Conservation (phyloP, 2,888 invertebrate genomes). For the Tortrix viridana region DNA sequence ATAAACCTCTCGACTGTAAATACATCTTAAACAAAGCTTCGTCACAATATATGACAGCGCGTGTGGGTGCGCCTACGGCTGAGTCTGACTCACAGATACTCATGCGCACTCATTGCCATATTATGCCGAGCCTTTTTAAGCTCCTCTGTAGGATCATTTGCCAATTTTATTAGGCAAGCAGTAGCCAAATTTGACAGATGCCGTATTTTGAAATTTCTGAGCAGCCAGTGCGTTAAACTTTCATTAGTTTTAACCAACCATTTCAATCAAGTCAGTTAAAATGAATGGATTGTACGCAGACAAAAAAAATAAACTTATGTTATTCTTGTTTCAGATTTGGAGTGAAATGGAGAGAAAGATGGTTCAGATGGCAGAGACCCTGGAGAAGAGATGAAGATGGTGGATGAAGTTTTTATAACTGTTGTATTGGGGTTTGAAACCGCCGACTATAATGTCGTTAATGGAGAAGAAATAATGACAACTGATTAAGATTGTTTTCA, state of each 20-base stretch:
- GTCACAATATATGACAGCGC: constrained; percentile 11
- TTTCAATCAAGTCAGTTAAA: no score
- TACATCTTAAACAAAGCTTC: constrained; percentile 16
- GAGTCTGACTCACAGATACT: constrained; percentile 24
- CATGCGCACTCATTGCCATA: constrained; percentile 18
- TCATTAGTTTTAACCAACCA: no score
- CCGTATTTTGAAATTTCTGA: neutral
- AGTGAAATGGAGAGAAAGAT: neutral
- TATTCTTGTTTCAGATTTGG: constrained; percentile 27
- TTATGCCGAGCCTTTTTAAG: constrained; percentile 21
- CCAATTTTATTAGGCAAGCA: constrained; percentile 12
- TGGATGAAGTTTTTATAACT: no score
- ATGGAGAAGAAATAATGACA: constrained; percentile 26
- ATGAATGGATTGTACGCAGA: no score
- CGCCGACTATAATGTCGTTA: neutral
- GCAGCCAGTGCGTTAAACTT: no score
- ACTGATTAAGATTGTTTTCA: constrained; percentile 36
- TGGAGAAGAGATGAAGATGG: neutral
- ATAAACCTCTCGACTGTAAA: neutral
- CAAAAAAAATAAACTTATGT: neutral
- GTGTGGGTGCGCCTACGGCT: constrained; percentile 25
- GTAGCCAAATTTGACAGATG: constrained; percentile 11
- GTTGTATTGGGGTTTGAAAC: no score
- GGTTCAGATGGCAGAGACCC: neutral
- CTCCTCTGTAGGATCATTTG: constrained; percentile 12